Evolutionary conservation across 2,113 vertebrate species (phyloP), one percentile per base, ranked within the genome.

Genomic region (Colius striatus): DNA sequence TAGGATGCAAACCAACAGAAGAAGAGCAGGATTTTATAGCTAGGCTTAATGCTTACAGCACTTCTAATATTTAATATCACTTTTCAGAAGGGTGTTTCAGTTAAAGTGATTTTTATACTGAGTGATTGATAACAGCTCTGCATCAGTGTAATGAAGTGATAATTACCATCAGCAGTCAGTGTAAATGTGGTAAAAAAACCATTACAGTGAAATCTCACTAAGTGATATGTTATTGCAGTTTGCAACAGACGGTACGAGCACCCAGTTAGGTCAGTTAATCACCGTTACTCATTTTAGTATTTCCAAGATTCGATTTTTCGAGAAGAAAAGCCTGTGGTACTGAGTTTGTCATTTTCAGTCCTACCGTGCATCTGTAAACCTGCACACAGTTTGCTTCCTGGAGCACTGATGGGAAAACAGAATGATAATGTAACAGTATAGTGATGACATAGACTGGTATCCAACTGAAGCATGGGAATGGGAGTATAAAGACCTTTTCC

Each of bases 101-200:
- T 38, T 26, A 30, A 71, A 47, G 34, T 48, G 23, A 2, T 47
- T 60, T 50, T 77, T 27, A 41, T 11, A 27, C 14, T 0, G 0
- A 10, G 12, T 67, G 66, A 47, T 22, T 77, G 32, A 32, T 45
- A 53, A 68, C 38, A 84, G 73, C 27, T 34, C 30, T 70, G 11
- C 41, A 30, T 65, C 74, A 38, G 27, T 13, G 15, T 77, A 32
- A 58, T 80, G 67, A 87, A 48, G 57, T 57, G 47, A 62, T 54
- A 90, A 87, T 79, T 77, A 6, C 29, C 47, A 43, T 65, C 55
- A 72, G 50, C 38, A 66, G 41, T 77, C 75, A 82, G 48, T 90
- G 76, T 51, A 88, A 87, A 93, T 87, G 89, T 85, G 92, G 13
- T 67, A 78, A 96, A 84, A 76, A 89, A 45, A 75, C 84, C 19